Evolutionary conservation across 2,888 invertebrate genomes (phyloP).

Genomic region (Schizaphis graminum): DNA sequence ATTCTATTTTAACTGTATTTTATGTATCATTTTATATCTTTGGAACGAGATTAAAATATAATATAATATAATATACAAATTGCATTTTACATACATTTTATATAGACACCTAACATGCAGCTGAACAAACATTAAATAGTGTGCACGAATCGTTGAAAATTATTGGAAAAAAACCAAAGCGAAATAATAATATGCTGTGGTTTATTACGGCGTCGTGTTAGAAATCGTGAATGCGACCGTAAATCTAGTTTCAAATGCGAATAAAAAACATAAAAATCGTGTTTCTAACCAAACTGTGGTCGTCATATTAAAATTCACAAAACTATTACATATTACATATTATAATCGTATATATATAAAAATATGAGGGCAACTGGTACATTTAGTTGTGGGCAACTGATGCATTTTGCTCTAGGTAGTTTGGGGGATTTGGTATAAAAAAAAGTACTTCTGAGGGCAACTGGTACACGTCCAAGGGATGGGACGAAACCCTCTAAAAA

Average conservation of each 20-base stretch:
- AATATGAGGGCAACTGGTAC: too few relatives aligned
- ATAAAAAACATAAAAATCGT: conserved; percentile 1
- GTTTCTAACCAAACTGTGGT: neutral
- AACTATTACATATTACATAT: too few relatives aligned
- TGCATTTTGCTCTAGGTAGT: too few relatives aligned
- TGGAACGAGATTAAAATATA: neutral
- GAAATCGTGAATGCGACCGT: neutral
- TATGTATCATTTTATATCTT: neutral
- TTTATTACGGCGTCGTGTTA: neutral
- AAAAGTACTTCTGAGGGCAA: too few relatives aligned
- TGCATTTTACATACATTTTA: neutral
- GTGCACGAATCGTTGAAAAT: neutral
- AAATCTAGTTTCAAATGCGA: neutral
- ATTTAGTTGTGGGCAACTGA: too few relatives aligned
- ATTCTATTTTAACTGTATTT: neutral
- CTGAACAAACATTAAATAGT: neutral
- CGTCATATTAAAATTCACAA: neutral
- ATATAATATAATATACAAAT: neutral
- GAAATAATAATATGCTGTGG: neutral
- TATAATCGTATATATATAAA: too few relatives aligned
- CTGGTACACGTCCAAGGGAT: too few relatives aligned
- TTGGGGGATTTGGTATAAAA: too few relatives aligned
- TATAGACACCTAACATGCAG: neutral
- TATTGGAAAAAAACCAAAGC: neutral
- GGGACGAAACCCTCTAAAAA: too few relatives aligned